phyloP scores from a whole-genome alignment of 92 coral and sea anemone genomes.

The Montipora capitata region DNA sequence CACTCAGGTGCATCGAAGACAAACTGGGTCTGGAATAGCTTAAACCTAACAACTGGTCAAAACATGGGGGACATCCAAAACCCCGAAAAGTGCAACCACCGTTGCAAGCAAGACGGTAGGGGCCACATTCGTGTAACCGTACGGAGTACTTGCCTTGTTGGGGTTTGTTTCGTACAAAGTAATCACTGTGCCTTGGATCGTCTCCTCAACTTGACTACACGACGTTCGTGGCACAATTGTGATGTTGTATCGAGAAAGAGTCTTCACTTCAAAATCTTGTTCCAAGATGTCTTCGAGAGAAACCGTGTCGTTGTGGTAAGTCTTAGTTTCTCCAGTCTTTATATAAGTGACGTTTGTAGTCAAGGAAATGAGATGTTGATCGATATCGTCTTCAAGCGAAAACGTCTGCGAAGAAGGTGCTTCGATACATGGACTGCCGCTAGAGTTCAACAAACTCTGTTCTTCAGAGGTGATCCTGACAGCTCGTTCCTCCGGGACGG shows the following conservation, averaged over 20 bases:
- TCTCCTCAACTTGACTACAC: conserved; percentile 35
- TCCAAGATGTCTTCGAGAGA: conserved; percentile 33
- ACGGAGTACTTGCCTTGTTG: neutral
- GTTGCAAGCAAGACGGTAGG: neutral
- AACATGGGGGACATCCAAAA: too few species aligned
- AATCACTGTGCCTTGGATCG: conserved; percentile 32
- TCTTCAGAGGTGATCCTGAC: conserved; percentile 30
- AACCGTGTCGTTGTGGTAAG: neutral
- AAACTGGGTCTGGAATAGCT: too few species aligned
- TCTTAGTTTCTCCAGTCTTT: neutral
- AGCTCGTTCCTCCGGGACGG: conserved; percentile 35
- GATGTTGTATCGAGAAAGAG: conserved; percentile 27
- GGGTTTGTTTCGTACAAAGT: conserved; percentile 56
- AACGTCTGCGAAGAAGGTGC: too few species aligned
- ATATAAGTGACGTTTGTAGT: conserved; percentile 39
- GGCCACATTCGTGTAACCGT: neutral
- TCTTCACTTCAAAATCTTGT: conserved; percentile 29
- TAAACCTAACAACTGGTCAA: too few species aligned
- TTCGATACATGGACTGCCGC: neutral
- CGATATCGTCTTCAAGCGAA: conserved; percentile 21
- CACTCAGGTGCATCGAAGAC: too few species aligned
- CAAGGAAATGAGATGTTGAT: conserved; percentile 10
- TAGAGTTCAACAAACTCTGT: conserved; percentile 10
- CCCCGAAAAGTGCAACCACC: neutral
- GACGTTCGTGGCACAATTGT: conserved; percentile 26